A percentile compares a stretch with the other conserved stretches of the same genome.
Evolutionary conservation across 2,113 vertebrate genomes (phyloP).

Genomic region (Apus apus): DNA sequence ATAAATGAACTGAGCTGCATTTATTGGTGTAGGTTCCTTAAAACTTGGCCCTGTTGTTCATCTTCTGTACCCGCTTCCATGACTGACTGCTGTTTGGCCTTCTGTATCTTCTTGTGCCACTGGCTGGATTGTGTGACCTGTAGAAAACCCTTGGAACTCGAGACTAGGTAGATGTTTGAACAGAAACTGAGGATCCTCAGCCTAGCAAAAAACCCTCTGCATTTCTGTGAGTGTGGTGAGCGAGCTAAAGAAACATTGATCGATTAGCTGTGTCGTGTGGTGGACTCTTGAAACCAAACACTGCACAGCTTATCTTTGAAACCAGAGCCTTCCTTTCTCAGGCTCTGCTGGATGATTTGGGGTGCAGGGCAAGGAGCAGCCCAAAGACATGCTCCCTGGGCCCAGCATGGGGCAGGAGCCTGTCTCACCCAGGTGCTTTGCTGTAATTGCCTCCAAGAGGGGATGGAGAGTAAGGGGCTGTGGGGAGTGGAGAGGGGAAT

Average conservation of each 20-base stretch:
- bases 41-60: not conserved
- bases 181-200: not conserved
- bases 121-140: not conserved
- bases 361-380: not conserved
- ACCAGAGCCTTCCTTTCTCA: not conserved
- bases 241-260: not conserved
- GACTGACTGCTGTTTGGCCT: not conserved
- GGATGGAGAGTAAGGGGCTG: not conserved
- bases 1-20: constrained; percentile 37
- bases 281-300: constrained; percentile 43
- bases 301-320: not conserved
- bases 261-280: not conserved
- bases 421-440: not conserved
- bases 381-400: not conserved
- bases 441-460: not conserved
- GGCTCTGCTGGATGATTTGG: not conserved
- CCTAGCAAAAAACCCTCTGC: not conserved
- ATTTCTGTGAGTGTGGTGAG: not conserved
- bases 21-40: not conserved
- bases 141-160: not conserved
- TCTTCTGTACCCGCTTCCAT: not conserved
- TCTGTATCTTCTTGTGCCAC: not conserved
- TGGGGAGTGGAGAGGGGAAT: accelerated
- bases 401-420: not conserved
- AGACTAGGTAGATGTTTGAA: not conserved